Evolutionary conservation across 2,888 invertebrate species (phyloP), one percentile per base, ranked within the genome.

Genomic region (Torymus texanus): DNA sequence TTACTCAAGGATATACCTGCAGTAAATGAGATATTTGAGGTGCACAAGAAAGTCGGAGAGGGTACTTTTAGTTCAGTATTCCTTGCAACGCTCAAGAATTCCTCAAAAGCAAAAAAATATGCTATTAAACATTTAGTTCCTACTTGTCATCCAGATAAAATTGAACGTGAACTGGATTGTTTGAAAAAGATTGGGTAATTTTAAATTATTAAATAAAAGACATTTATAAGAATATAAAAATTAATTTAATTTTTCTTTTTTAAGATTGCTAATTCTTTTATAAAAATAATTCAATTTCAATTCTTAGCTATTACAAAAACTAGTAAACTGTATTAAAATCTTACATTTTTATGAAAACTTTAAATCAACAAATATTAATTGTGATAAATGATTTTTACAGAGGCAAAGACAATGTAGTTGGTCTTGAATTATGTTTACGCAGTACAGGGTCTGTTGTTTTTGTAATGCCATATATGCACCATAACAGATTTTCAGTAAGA

Each of bases 61-160:
- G 97, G 97, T 18, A 96, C 97, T 2, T 97, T 97, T 87, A 97
- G 97, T 88, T 95, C 95, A 0, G 97, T 97, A 29, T 96, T 95
- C 86, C 90, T 96, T 85, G 97, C 95, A 1, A 94, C 94, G 2
- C 89, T 95, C 73, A 93, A 93, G 87, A 84, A 90, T 84, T 91
- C 91, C 87, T 83, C 90, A 0, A 88, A 91, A 0, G 83, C 89
- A 8, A 92, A 92, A 68, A 92, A 93, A 83, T 96, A 94, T 91
- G 97, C 97, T 2, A 92, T 97, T 78, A 97, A 97, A 88, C 95
- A 97, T 91, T 92, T 97, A 68, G 94, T 97, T 83, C 97, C 97
- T 4, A 97, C 97, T 2, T 95, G 95, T 82, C 96, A 96, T 88
- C 97, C 97, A 0, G 93, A 93, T 65, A 92, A 97, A 81, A 94